phyloP scores from a whole-genome alignment of 2,113 vertebrate species.

The Campylomormyrus tamandua region DNA sequence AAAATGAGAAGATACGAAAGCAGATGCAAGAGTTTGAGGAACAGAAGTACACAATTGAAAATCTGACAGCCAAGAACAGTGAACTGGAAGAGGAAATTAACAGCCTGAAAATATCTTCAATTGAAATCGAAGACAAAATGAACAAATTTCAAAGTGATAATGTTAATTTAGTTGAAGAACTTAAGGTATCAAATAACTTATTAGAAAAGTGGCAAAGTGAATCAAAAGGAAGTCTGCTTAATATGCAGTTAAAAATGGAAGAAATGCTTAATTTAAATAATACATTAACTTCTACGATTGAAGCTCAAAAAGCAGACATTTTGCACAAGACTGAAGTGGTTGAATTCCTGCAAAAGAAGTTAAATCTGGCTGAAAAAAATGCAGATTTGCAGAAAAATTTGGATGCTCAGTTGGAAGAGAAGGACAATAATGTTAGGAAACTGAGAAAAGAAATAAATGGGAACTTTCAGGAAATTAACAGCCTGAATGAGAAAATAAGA shows the following conservation, averaged over 20 bases:
- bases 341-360: constrained; percentile 48
- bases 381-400: constrained; percentile 45
- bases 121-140: constrained; percentile 49
- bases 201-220: constrained; percentile 57
- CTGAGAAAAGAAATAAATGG: constrained; percentile 48
- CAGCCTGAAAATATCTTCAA: constrained; percentile 49
- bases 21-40: constrained; percentile 45
- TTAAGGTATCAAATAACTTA: constrained; percentile 46
- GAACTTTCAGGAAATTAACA: constrained; percentile 56
- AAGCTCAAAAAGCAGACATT: constrained; percentile 57
- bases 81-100: constrained; percentile 54
- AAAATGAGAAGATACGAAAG: constrained; percentile 52
- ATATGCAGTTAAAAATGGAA: constrained; percentile 58
- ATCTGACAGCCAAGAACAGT: constrained; percentile 53
- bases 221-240: constrained; percentile 48
- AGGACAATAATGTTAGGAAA: constrained; percentile 46
- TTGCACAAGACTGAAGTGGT: constrained; percentile 51
- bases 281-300: constrained; percentile 51
- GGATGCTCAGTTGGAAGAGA: constrained; percentile 46
- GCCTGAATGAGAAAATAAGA: constrained; percentile 68
- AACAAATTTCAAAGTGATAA: constrained; percentile 59
- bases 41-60: constrained; percentile 32
- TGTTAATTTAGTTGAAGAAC: constrained; percentile 41
- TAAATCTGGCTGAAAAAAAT: constrained; percentile 42
- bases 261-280: constrained; percentile 56